Evolutionary conservation across 2,888 invertebrate genomes (phyloP), one percentile per base, ranked within the genome.

Genomic region (Hirtodrosophila confusa): DNA sequence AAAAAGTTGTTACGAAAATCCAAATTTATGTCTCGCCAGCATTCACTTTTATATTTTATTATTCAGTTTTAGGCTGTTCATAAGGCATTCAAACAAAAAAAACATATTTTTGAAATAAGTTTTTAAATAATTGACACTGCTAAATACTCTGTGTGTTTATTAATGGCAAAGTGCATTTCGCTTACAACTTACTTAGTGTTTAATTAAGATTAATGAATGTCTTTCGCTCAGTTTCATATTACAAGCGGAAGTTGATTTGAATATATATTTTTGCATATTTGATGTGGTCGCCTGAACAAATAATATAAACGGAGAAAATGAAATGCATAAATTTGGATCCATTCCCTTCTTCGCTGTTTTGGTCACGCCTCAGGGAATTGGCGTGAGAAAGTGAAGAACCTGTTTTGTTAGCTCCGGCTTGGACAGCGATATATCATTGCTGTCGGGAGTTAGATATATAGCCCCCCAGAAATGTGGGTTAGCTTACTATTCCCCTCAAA

Each of bases 341-440:
- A 71, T 72, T 69, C 66, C 58, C 35, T 31, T 47, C 39, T 56
- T 53, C 9, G 47, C 35, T 45, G 10, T 6, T 12, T n/a, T 60
- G 60, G 68, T 80, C 69, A 77, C 65, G 79, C 70, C 61, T 50
- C 56, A 61, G 43, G 57, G 69, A 78, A 76, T 82, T 78, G 80
- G 75, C 88, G 89, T 89, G 89, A 88, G 88, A 88, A 88, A 88
- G 86, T 77, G 37, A 31, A 63, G 70, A 89, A 89, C 88, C 88
- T 41, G 89, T 88, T 88, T 69, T 45, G 40, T 8, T 41, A 53
- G 51, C 71, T 57, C 58, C 40, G 48, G 27, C 39, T 57, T 9
- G 17, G 40, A 49, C 23, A 27, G n/a, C 2, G 35, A 12, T 29
- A 23, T 55, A 27, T 17, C 12, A 41, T 45, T 4, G 51, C 36